Base-by-base conservation (phyloP, 2,888 invertebrate species). In the Toxonevra muliebris region DNA sequence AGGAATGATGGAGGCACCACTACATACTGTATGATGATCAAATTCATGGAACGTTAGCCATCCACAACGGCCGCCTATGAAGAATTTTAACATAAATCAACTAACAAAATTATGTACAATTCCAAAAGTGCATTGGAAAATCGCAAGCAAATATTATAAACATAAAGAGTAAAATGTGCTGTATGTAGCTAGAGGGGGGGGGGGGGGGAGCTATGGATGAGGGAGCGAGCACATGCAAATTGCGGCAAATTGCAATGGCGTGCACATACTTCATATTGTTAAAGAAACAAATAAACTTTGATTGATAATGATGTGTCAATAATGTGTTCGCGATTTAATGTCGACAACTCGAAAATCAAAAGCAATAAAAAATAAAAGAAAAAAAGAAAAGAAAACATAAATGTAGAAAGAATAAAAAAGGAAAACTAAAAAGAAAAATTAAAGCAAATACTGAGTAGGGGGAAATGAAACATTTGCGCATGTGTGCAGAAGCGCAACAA, bases 251-350 rank as follows among this genome's bases (percentile, higher is more conserved):
- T 30, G 30, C 48, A 30, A 67, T 71, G 52, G 69, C 69, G 66
- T 69, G 71, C 45, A 43, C 60, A 17, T n/a, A 48, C 45, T 41
- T 61, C 50, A 65, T 65, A 59, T 64, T 30, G 64, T 69, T 71
- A 66, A 50, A 58, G 54, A 66, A 71, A 55, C 54, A 72, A 73
- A 73, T 73, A 67, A 66, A 66, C 68, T 55, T 48, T 74, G 79
- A 81, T 80, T 80, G 76, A 82, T 79, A 80, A 80, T 76, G 77
- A 78, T 78, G 79, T 80, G 81, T 80, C 81, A 82, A 81, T 80
- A 80, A 82, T 76, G 75, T 76, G 81, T 72, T 75, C 71, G 73
- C 48, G 30, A 61, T 54, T 63, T 20, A 55, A 40, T 45, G 55
- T 15, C 63, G 60, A 48, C 60, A 45, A 48, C 30, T 30, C 30